Evolutionary conservation across 35 echinoderm and acorn worm genomes (phyloP), one percentile per base, ranked within the genome.

Genomic region (Lytechinus pictus): DNA sequence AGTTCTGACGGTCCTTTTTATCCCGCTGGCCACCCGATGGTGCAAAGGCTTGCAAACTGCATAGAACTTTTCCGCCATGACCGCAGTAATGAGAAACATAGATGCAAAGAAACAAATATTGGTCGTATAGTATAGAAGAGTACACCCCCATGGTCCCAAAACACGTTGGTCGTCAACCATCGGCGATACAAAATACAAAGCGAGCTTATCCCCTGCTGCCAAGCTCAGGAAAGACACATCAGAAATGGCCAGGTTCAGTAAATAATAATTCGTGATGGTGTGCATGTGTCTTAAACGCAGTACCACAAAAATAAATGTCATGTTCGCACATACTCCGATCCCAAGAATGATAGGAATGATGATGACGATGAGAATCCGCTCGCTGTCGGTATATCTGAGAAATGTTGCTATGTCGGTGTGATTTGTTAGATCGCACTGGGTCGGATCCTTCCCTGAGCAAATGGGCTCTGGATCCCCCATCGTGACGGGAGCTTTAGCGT

Each of bases 191-290:
- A 95, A 52, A 54, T 95, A 95, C 52, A 89, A 54, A 4, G 53
- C 52, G 58, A 96, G 58, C 55, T 95, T 96, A 86, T 95, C 94
- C 9, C 94, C 94, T 1, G 91, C 92, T 28, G 94, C 95, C 44
- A 97, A 44, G 8, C 95, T 14, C 8, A 97, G 54, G 57, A 97
- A 97, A 89, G 90, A 89, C 21, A 97, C 24, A 55, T 97, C 97
- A 33, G 97, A 94, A 57, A 96, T 28, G 51, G 97, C 97, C 28
- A 97, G 92, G 86, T 96, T 97, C 2, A 95, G 86, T 9, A 97
- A 96, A 86, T 93, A 97, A 61, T 95, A 95, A 52, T 97, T 97
- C 0, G 97, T 97, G 16, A 97, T 86, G 2, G 97, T 97, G 52
- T 95, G 94, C 97, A 97, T 97, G 61, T 95, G 90, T 58, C 86